Base-by-base conservation (phyloP, 1,140 invertebrate genomes). In the Chymomyza costata region DNA sequence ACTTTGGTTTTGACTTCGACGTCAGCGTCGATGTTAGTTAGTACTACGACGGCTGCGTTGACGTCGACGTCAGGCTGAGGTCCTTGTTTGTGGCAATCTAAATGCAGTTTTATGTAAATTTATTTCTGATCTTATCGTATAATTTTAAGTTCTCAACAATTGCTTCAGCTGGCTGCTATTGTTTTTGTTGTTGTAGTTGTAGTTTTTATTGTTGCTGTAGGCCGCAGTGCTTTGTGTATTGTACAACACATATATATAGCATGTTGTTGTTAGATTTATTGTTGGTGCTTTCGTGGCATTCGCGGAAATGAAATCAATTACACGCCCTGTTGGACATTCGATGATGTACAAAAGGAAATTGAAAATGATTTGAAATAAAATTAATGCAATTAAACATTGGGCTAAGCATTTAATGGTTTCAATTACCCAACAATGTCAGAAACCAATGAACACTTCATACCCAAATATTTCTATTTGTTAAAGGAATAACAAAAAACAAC, bases 251-350 rank as follows among this genome's bases (percentile, higher is more conserved):
- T n/a, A n/a, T n/a, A n/a, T n/a, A n/a, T n/a, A n/a, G n/a, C n/a
- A n/a, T n/a, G n/a, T n/a, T n/a, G n/a, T 70, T 51, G 65, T 45
- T 34, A 30, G 28, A 58, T 62, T 69, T 76, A 76, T 69, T 64
- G 62, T 52, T 61, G 47, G 52, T 38, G 45, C 32, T 49, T 38
- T 55, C 38, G 51, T 61, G 55, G 62, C 61, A 65, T 52, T 54
- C 54, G 48, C 62, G 71, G 71, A 78, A 71, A 65, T 78, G 54
- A 46, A 78, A 78, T 78, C 71, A 78, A 78, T 78, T 78, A 78
- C 66, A 71, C 71, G 73, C 73, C 71, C 66, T 53, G 71, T 78
- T 78, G 35, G 71, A 40, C 57, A 57, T 56, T 71, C 58, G 46
- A 48, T n/a, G n/a, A n/a, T 45, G 62, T 58, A 74, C 58, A 58